Conservation (phyloP, 1,140 invertebrate genomes). For the Cyrtorhinus lividipennis region DNA sequence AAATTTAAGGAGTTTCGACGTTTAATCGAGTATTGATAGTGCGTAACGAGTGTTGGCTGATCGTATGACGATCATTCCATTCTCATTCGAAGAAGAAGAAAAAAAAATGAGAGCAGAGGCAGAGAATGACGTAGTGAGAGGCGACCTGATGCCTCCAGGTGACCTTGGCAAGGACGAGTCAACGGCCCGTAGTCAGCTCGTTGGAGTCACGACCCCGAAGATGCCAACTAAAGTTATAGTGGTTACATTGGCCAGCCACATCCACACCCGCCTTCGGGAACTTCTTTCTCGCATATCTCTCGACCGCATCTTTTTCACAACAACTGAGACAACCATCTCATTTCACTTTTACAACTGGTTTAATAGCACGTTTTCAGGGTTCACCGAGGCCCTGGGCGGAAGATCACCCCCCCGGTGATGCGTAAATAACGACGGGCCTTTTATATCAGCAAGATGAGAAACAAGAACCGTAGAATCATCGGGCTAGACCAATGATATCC, state of each 20-base stretch:
- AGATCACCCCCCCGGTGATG: not conserved
- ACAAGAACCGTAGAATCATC: not conserved
- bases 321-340: not conserved
- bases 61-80: too few species aligned
- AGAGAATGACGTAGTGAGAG: too few species aligned
- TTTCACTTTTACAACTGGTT: conserved; percentile 5
- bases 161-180: conserved; percentile 7
- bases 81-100: too few species aligned
- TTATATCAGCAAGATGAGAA: too few species aligned
- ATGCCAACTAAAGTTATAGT: not conserved
- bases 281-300: not conserved
- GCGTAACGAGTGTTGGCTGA: too few species aligned
- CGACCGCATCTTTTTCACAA: not conserved
- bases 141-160: not conserved
- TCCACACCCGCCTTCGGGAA: not conserved
- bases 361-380: conserved; percentile 5
- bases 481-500: not conserved
- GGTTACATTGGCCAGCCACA: not conserved
- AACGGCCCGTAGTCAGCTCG: not conserved
- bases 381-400: not conserved
- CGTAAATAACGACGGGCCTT: not conserved
- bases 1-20: too few species aligned
- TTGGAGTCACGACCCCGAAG: not conserved
- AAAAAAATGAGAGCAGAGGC: too few species aligned
- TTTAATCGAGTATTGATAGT: too few species aligned